phyloP scores from a whole-genome alignment of 35 echinoderm and acorn worm genomes.

The Heliocidaris erythrogramma region DNA sequence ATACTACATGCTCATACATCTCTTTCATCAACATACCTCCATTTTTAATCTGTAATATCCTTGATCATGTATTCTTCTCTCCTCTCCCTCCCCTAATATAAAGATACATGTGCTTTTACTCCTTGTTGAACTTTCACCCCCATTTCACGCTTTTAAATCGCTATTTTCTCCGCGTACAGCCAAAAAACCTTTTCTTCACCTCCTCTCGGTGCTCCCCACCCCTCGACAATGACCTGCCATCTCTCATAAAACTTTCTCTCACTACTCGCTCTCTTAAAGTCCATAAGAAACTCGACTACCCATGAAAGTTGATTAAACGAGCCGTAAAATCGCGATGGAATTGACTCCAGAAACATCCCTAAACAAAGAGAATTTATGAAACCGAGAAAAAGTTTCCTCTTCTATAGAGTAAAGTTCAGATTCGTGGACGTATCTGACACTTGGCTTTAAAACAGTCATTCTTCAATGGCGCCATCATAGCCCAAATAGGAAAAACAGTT shows the following conservation, averaged over 20 bases:
- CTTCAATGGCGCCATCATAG: not conserved
- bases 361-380: slow-evolving; percentile 16
- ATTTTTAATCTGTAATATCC: too few relatives aligned
- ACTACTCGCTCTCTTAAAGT: not conserved
- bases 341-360: slow-evolving; percentile 7
- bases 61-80: not conserved
- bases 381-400: not conserved
- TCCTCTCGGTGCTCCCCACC: not conserved
- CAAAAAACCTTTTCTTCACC: not conserved
- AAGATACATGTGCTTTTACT: not conserved
- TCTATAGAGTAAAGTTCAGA: not conserved
- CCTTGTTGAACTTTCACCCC: slow-evolving; percentile 21
- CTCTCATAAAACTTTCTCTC: slow-evolving; percentile 7
- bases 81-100: not conserved
- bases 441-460: not conserved
- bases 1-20: too few relatives aligned
- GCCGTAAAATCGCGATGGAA: slow-evolving; percentile 31
- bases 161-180: not conserved
- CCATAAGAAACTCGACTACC: not conserved
- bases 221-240: not conserved
- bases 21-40: too few relatives aligned
- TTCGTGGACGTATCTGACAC: not conserved
- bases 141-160: slow-evolving; percentile 22
- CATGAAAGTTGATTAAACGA: slow-evolving; percentile 35
- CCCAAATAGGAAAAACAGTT: not conserved